These are phyloP conservation scores for Limnephilus rhombicus DNA, from an alignment of 2,888 invertebrate species.

Conservation along the genomic window DNA sequence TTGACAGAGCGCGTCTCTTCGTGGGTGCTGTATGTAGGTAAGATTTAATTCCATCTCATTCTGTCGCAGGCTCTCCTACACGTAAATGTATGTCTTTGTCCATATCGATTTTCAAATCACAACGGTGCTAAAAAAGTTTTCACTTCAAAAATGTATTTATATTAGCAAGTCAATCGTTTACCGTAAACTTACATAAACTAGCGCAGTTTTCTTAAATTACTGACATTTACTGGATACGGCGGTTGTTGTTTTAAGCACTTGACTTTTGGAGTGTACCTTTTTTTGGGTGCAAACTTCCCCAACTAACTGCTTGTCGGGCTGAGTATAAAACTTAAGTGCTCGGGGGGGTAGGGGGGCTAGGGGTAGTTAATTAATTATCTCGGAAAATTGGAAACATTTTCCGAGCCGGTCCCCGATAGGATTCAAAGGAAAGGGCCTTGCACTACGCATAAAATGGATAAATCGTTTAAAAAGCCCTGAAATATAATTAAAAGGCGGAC, in stretches of 20 bases:
- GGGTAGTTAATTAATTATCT: slow-evolving; percentile 59
- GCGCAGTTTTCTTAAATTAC: neutral
- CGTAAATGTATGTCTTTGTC: no score
- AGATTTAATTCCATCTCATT: no score
- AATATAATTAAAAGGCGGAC: neutral
- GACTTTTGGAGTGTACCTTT: neutral
- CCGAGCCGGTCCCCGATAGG: slow-evolving; percentile 13
- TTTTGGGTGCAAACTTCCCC: neutral
- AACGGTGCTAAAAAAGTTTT: no score
- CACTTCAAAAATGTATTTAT: no score
- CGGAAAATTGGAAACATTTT: slow-evolving; percentile 58
- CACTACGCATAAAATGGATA: neutral
- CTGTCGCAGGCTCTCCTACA: no score
- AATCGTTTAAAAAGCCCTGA: neutral
- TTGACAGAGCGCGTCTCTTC: no score
- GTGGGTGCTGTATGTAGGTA: no score
- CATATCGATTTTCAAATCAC: no score
- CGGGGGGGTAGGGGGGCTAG: slow-evolving; percentile 19
- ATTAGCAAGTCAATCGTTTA: no score
- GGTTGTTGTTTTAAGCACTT: neutral
- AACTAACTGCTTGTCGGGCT: slow-evolving; percentile 7
- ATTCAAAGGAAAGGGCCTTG: neutral
- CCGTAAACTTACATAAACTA: neutral
- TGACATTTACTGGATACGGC: neutral
- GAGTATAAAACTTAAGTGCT: slow-evolving; percentile 36